phyloP scores from a whole-genome alignment of 2,797 vertebrate species.

The Trichosurus vulpecula region DNA sequence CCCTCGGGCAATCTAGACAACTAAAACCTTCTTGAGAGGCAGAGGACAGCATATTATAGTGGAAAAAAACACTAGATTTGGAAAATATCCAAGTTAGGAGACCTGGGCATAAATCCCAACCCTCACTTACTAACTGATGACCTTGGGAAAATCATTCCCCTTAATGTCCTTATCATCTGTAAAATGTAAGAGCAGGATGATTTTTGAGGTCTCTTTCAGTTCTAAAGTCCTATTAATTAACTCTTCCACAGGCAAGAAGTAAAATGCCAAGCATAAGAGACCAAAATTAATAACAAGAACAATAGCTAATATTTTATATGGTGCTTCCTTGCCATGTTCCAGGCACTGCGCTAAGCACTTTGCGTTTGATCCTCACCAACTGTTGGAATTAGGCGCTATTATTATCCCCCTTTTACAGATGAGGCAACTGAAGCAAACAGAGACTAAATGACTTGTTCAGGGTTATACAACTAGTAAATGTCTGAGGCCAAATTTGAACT shows the following conservation, averaged over 20 bases:
- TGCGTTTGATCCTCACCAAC: background rate
- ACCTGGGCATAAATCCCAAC: background rate
- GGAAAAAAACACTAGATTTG: background rate
- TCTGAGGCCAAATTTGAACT: background rate
- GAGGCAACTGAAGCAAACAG: background rate
- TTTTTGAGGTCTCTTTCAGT: background rate
- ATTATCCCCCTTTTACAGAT: background rate
- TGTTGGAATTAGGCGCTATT: background rate
- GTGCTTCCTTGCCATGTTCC: background rate
- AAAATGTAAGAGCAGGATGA: background rate
- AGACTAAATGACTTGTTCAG: background rate
- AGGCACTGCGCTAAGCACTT: background rate
- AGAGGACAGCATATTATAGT: background rate
- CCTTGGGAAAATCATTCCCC: too few relatives aligned
- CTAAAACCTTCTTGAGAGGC: background rate
- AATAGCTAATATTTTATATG: too few relatives aligned
- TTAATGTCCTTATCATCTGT: background rate
- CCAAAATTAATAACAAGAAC: background rate
- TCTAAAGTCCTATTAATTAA: background rate
- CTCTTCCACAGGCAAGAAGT: background rate
- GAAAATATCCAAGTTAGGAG: background rate
- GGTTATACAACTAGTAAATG: background rate
- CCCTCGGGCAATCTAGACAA: too few relatives aligned
- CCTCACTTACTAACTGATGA: too few relatives aligned
- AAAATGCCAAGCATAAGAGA: background rate